These are phyloP conservation scores for Tiliacea citrago DNA, from an alignment of 2,888 invertebrate genomes.

Conservation along the genomic window DNA sequence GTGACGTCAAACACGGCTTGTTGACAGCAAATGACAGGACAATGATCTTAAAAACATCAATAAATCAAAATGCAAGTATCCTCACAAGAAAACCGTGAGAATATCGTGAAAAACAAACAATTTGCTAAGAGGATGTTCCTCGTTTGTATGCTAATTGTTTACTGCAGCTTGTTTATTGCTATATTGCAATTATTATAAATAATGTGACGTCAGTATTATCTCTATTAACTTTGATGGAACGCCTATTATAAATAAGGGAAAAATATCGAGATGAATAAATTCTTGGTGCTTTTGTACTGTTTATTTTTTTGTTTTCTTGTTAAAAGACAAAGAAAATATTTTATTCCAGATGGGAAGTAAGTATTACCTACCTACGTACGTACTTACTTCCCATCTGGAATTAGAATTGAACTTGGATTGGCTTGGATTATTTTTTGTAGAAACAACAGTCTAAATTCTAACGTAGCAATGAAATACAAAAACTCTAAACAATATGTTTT, in stretches of 20 bases:
- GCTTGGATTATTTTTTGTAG: no score
- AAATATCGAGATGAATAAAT: conserved; percentile 6
- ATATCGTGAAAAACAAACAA: conserved; percentile 36
- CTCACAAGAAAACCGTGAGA: conserved; percentile 30
- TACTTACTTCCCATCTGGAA: no score
- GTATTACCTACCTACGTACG: no score
- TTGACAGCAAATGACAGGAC: conserved; percentile 35
- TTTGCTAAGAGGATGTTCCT: conserved; percentile 46
- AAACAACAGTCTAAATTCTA: no score
- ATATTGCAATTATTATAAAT: conserved; percentile 32
- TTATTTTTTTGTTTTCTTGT: conserved; percentile 8
- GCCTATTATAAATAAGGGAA: conserved; percentile 12
- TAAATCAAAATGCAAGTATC: conserved; percentile 41
- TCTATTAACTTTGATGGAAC: conserved; percentile 12
- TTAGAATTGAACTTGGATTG: no score
- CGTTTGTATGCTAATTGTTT: conserved; percentile 48
- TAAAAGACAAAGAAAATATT: neutral
- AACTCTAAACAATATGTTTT: no score
- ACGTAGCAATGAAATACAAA: no score
- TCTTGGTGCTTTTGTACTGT: conserved; percentile 18
- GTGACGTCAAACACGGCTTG: conserved; percentile 9
- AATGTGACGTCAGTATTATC: conserved; percentile 38
- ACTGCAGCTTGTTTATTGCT: conserved; percentile 26
- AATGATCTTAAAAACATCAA: conserved; percentile 31
- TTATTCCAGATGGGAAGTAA: neutral